Evolutionary conservation across 2,888 invertebrate species (phyloP), one percentile per base, ranked within the genome.

Genomic region (Stenchaetothrips biformis): DNA sequence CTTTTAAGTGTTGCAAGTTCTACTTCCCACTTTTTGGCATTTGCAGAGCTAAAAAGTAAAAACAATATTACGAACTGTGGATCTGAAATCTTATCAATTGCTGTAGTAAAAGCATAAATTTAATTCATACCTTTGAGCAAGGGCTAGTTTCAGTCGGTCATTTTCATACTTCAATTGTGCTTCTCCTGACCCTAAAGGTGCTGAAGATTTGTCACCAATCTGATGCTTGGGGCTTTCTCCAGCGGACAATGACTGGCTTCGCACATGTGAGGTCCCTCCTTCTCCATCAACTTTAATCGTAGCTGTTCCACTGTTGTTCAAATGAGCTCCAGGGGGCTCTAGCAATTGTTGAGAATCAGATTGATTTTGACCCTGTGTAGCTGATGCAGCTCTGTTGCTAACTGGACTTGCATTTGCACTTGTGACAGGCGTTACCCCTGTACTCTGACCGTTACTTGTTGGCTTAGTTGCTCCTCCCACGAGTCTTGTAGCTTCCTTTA

Each of bases 11-110:
- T 98, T 79, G 96, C 94, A 83, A 99, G 89, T 88, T 99, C 98
- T 77, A 98, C 94, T 89, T 98, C 98, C 98, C 98, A 98, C 87
- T 98, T 98, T 89, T 98, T 98, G 13, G 98, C 98, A 89, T 98
- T 98, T 74, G 97, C 95, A 79, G 98, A 98, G 88, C 98, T 97
- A 0, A 90, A 90, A 62, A 37, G 79, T 16, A 78, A 77, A 78
- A 49, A 80, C 67, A 74, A 77, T 59, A 27, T 79, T 11, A 80
- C 67, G 7, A 79, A 77, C 3, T 79, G 3, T 59, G 18, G 37
- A 80, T 77, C 47, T 47, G 7, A 67, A 4, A 37, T 49, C 6
- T 79, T 2, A 79, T 48, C 16, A 25, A 48, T 18, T 6, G 59
- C 9, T n/a, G 1, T 6, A 25, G 21, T 7, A 25, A 74, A 25